A percentile compares a stretch with the other conserved stretches of the same genome.
phyloP scores from a whole-genome alignment of 2,888 invertebrate genomes.

The Drosophila paramelanica region DNA sequence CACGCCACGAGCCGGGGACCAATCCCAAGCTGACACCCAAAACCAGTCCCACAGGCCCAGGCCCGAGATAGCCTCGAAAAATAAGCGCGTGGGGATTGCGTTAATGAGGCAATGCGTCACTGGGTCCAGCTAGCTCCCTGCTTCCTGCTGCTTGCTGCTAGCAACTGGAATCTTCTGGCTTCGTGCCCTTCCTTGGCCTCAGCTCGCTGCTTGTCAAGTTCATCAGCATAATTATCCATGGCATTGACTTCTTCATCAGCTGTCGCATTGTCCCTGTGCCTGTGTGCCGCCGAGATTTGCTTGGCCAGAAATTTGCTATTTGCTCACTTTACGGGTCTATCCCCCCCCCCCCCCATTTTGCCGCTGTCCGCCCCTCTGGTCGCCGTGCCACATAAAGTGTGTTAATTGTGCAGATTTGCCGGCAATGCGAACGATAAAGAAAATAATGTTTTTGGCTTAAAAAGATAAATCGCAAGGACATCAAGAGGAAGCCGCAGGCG shows the following conservation, averaged over 20 bases:
- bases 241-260: slow-evolving; percentile 81
- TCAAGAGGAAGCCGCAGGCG: slow-evolving; percentile 50
- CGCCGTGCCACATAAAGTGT: slow-evolving; percentile 69
- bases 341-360: no score
- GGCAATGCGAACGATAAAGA: slow-evolving; percentile 60
- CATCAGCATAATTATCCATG: slow-evolving; percentile 77
- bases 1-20: background rate
- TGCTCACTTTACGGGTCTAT: slow-evolving; percentile 6
- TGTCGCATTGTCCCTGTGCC: slow-evolving; percentile 57
- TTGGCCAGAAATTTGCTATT: slow-evolving; percentile 41
- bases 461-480: slow-evolving; percentile 74
- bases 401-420: slow-evolving; percentile 76
- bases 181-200: background rate
- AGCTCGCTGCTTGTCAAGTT: slow-evolving; percentile 62
- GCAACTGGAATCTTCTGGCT: background rate
- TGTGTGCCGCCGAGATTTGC: slow-evolving; percentile 46
- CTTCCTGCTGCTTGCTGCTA: no score
- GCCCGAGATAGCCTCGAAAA: slow-evolving; percentile 15
- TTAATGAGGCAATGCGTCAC: slow-evolving; percentile 80
- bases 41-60: background rate
- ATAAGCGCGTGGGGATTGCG: slow-evolving; percentile 72
- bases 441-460: slow-evolving; percentile 76
- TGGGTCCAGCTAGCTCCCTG: slow-evolving; percentile 37
- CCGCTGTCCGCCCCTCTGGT: background rate
- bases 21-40: background rate